Base-by-base conservation (phyloP, 2,888 invertebrate genomes). In the Eupeodes luniger region DNA sequence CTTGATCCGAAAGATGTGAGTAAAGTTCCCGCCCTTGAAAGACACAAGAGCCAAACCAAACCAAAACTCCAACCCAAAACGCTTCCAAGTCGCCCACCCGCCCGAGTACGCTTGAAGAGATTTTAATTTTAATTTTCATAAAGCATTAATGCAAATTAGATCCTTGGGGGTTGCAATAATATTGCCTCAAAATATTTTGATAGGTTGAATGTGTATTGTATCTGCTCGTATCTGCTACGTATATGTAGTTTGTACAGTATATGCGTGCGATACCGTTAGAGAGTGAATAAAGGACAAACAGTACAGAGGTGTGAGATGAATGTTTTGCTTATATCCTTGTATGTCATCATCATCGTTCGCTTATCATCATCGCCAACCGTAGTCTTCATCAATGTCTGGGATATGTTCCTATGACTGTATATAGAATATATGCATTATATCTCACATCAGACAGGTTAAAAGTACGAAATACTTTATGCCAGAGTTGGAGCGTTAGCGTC, bases 41-140 rank as follows among this genome's bases (percentile, higher is more conserved):
- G 44, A 44, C 61, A 34, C 2, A 11, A n/a, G 34, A 47, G 19
- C 49, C n/a, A 64, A n/a, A 14, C 62, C 62, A 14, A 47, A 14
- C 49, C 19, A 64, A 14, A 34, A 70, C 62, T 51, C 16, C 10
- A 72, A 75, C 57, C 55, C 55, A 27, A 72, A 1, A 19, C 19
- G 2, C 19, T 19, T 1, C 19, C 19, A n/a, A 19, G 27, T 27
- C 40, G 40, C 9, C 9, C 40, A 0, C 40, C 40, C 74, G 40
- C 85, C 59, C 70, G 64, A 64, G 81, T 47, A 81, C 67, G 84
- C 61, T 87, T 81, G 76, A 84, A 55, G 80, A 62, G 87, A 72
- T 87, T 87, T 87, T 87, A 82, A 86, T 86, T 76, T 86, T 82
- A 87, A 87, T 87, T 87, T 81, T 84, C 87, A 84, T 80, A 84